phyloP scores from a whole-genome alignment of 2,797 vertebrate species.

The Semaprochilodus insignis region DNA sequence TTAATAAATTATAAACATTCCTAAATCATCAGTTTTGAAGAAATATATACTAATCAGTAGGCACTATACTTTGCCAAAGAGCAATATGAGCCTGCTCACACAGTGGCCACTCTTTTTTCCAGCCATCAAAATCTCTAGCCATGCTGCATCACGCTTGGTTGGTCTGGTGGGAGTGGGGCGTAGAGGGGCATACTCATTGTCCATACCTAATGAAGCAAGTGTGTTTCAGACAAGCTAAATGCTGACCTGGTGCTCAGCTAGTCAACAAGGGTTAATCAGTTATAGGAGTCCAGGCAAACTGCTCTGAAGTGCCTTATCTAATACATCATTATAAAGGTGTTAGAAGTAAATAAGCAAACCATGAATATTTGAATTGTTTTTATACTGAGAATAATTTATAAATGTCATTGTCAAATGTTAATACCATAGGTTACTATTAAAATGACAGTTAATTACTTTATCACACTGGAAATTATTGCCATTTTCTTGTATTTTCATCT shows the following conservation, averaged over 20 bases:
- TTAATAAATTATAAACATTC: not conserved
- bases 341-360: not conserved
- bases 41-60: not conserved
- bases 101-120: conserved; percentile 31
- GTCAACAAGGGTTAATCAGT: conserved; percentile 21
- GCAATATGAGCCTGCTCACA: not conserved
- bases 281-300: not conserved
- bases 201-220: conserved; percentile 78
- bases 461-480: not conserved
- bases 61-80: not conserved
- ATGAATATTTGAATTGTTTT: not conserved
- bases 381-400: not conserved
- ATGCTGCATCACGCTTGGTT: conserved; percentile 62
- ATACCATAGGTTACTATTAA: not conserved
- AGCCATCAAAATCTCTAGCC: conserved; percentile 49
- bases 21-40: not conserved
- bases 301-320: not conserved
- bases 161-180: conserved; percentile 28
- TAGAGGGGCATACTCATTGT: conserved; percentile 73
- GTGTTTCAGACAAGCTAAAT: conserved; percentile 59
- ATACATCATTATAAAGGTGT: not conserved
- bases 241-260: conserved; percentile 18
- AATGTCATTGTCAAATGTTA: not conserved
- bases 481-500: not conserved
- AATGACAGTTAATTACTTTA: not conserved